Evolutionary conservation across 1,140 invertebrate genomes (phyloP).

Genomic region (Macrocentrus cingulum): DNA sequence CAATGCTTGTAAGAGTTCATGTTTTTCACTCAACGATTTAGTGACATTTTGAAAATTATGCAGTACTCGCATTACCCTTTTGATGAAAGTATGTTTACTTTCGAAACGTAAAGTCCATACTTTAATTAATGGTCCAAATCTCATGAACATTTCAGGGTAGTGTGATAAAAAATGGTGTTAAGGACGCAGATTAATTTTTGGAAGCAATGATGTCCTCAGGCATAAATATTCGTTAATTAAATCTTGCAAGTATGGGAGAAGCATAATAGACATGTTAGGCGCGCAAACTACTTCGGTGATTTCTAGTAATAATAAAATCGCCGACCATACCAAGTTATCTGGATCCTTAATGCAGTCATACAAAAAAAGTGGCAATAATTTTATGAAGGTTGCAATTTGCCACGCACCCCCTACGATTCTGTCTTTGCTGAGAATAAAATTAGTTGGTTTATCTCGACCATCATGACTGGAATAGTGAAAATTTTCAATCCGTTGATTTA

Average conservation of each 20-base stretch:
- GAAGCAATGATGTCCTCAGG: conserved; percentile 26
- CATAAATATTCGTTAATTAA: conserved; percentile 32
- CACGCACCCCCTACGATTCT: conserved; percentile 26
- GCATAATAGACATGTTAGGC: conserved; percentile 31
- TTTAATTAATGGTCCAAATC: conserved; percentile 39
- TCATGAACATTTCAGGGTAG: conserved; percentile 31
- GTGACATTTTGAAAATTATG: conserved; percentile 37
- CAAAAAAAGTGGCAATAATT: conserved; percentile 27
- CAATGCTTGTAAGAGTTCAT: conserved; percentile 35
- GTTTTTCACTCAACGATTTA: conserved; percentile 33
- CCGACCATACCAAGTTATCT: conserved; percentile 15
- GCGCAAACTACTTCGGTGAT: conserved; percentile 32
- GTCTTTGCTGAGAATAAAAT: conserved; percentile 12
- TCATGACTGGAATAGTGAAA: conserved; percentile 36
- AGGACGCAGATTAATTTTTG: conserved; percentile 20
- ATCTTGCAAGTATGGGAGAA: conserved; percentile 27
- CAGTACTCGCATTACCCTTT: conserved; percentile 32
- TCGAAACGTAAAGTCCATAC: conserved; percentile 41
- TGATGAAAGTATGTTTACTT: conserved; percentile 41
- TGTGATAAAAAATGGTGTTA: conserved; percentile 37
- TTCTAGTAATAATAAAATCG: conserved; percentile 24
- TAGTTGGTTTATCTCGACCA: conserved; percentile 26
- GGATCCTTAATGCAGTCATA: conserved; percentile 23
- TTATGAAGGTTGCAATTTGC: conserved; percentile 24
- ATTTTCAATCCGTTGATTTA: conserved; percentile 29